A percentile compares a stretch with the other conserved stretches of the same genome.
These are phyloP conservation scores for Zalophus californianus DNA, from an alignment of 2,797 vertebrate species.

Conservation along the genomic window DNA sequence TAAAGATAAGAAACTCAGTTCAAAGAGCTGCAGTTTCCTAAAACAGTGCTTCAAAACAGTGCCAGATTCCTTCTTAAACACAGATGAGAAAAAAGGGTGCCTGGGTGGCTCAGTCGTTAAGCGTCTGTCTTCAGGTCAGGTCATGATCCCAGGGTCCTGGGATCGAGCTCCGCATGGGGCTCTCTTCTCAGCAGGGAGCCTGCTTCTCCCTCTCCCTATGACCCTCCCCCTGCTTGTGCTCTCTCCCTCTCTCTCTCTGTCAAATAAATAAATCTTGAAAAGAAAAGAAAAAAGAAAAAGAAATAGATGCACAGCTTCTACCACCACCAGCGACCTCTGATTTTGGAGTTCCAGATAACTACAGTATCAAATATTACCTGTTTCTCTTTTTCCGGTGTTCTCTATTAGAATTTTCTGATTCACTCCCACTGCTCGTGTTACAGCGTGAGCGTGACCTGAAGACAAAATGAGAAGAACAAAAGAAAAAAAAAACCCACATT, in stretches of 20 bases:
- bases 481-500: not conserved
- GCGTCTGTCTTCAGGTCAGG: not conserved
- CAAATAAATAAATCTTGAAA: too few species aligned
- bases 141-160: too few species aligned
- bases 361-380: conserved; percentile 85
- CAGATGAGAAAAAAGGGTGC: not conserved
- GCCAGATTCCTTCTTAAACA: not conserved
- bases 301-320: not conserved
- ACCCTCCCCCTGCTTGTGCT: too few species aligned
- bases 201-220: too few species aligned
- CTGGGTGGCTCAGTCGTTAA: not conserved
- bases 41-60: not conserved
- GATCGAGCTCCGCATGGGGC: too few species aligned
- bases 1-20: not conserved
- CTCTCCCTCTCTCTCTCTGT: too few species aligned
- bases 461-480: conserved; percentile 46
- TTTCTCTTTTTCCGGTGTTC: conserved; percentile 93
- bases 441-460: conserved; percentile 92
- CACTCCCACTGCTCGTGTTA: conserved; percentile 95
- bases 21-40: conserved; percentile 16
- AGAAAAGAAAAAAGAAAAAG: too few species aligned
- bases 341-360: not conserved
- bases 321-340: not conserved
- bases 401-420: conserved; percentile 92
- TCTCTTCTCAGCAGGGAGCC: too few species aligned